Conservation (phyloP, 2,797 vertebrate genomes). For the Aphelocoma californica region DNA sequence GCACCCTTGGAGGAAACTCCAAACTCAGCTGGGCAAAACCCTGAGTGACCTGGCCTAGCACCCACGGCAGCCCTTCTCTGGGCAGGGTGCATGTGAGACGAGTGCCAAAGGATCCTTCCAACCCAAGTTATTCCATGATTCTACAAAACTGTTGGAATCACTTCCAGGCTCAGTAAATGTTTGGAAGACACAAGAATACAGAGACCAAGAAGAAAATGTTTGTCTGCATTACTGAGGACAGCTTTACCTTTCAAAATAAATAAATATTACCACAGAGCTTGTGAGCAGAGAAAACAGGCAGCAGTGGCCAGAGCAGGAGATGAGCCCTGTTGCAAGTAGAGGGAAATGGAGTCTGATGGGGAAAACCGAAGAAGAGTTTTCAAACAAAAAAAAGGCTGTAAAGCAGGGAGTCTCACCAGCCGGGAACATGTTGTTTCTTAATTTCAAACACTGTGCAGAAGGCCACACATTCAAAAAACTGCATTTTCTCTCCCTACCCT, state of each 20-base stretch:
- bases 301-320: background rate
- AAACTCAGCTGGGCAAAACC: background rate
- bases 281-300: background rate
- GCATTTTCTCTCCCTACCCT: background rate
- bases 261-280: background rate
- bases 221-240: background rate
- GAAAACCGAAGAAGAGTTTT: background rate
- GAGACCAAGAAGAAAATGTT: background rate
- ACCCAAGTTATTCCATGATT: background rate
- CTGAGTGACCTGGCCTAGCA: background rate
- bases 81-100: fast-evolving
- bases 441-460: background rate
- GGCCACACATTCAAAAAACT: background rate
- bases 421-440: background rate
- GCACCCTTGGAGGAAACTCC: background rate
- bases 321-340: fast-evolving
- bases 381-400: background rate
- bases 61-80: background rate
- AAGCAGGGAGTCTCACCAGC: background rate
- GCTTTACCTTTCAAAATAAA: background rate
- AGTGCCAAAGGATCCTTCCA: background rate
- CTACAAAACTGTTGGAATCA: background rate
- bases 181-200: background rate
- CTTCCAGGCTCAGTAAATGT: background rate
- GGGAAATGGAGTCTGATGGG: background rate